These are phyloP conservation scores for Blastomussa wellsi DNA, from an alignment of 92 coral and sea anemone species.

Conservation along the genomic window DNA sequence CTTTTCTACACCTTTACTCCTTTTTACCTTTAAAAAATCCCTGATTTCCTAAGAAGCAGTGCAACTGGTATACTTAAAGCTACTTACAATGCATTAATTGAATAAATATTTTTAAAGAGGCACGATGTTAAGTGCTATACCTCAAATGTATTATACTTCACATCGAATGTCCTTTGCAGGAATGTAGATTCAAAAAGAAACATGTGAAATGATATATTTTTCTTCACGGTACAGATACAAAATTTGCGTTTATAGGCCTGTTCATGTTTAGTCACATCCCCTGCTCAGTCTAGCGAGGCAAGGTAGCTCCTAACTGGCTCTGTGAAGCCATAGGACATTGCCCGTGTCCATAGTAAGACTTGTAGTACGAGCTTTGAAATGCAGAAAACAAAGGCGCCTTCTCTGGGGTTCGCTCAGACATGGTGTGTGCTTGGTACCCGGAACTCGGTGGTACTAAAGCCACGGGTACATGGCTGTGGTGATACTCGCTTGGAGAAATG, in stretches of 20 bases:
- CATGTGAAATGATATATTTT: background rate
- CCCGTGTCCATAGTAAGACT: conserved; percentile 63
- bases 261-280: background rate
- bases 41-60: conserved; percentile 3
- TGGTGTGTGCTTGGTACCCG: conserved; percentile 63
- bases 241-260: background rate
- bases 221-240: background rate
- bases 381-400: conserved; percentile 52
- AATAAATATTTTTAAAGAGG: conserved; percentile 1
- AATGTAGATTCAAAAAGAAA: background rate
- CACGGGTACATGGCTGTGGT: conserved; percentile 71
- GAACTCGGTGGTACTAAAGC: conserved; percentile 69
- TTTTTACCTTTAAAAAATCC: background rate
- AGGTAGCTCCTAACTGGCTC: conserved; percentile 53
- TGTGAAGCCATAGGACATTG: conserved; percentile 46
- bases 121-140: background rate
- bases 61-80: conserved; percentile 2
- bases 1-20: background rate
- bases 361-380: conserved; percentile 74
- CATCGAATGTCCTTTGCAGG: background rate
- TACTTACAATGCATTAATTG: background rate
- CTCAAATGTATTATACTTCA: background rate
- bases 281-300: conserved; percentile 31
- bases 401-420: conserved; percentile 68
- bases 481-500: conserved; percentile 60